Conservation (phyloP, 2,888 invertebrate species). For the Spisula solida region DNA sequence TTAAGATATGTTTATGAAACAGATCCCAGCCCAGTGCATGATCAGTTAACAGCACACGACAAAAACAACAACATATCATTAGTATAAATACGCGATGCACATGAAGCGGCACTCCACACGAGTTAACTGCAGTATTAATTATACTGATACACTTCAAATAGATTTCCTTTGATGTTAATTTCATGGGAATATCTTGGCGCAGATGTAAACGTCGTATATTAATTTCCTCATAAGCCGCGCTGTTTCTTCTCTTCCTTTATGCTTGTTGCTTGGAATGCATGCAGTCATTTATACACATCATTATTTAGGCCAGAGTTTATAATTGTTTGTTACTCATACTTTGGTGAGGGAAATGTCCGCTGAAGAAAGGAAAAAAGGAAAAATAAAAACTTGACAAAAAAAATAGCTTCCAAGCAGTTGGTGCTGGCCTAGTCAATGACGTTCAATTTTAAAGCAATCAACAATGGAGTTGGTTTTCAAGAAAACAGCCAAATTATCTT, state of each 20-base stretch:
- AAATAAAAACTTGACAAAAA: too few relatives aligned
- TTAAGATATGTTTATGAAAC: too few relatives aligned
- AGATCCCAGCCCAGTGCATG: background rate
- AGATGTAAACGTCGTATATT: slow-evolving; percentile 17
- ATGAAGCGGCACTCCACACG: background rate
- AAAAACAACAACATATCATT: background rate
- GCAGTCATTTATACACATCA: background rate
- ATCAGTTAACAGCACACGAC: background rate
- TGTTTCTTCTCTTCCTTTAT: background rate
- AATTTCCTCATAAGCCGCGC: background rate
- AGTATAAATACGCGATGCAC: background rate
- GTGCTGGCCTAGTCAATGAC: too few relatives aligned
- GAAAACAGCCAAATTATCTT: too few relatives aligned
- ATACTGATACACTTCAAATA: background rate
- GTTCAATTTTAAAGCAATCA: too few relatives aligned
- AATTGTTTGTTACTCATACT: too few relatives aligned
- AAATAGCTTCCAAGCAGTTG: too few relatives aligned
- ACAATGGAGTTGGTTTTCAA: too few relatives aligned
- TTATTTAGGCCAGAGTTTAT: background rate
- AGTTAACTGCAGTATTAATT: background rate
- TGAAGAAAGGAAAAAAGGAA: too few relatives aligned
- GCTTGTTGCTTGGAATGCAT: too few relatives aligned
- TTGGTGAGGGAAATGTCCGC: too few relatives aligned
- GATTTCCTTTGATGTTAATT: background rate
- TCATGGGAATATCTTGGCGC: background rate